Evolutionary conservation across 2,888 invertebrate species (phyloP).

Genomic region (Plebejus melissa): DNA sequence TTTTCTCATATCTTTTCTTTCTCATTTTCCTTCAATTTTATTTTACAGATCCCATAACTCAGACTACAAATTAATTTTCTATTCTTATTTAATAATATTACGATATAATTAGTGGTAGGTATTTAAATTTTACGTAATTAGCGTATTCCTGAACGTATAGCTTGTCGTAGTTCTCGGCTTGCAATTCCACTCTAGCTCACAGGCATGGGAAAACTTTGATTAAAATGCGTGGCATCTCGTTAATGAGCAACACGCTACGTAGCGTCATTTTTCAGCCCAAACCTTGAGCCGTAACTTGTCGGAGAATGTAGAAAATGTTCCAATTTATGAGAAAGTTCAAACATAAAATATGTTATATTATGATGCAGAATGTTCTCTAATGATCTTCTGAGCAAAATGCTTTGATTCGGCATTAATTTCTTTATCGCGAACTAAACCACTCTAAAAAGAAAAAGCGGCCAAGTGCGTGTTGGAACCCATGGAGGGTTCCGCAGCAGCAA

Average conservation of each 20-base stretch:
- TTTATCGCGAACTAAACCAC: too few relatives aligned
- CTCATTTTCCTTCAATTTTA: background rate
- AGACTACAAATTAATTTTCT: background rate
- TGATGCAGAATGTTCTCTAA: background rate
- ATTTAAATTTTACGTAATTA: background rate
- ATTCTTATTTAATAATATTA: background rate
- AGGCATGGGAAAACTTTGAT: slow-evolving; percentile 17
- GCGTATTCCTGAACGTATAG: background rate
- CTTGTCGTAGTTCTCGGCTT: background rate
- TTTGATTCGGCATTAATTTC: too few relatives aligned
- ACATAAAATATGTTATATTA: background rate
- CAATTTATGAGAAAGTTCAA: background rate
- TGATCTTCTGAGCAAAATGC: background rate
- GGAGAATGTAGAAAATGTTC: background rate
- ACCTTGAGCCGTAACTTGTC: background rate
- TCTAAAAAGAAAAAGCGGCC: too few relatives aligned
- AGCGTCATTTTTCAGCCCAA: slow-evolving; percentile 4
- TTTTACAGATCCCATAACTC: background rate
- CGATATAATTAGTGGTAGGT: background rate
- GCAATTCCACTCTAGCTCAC: slow-evolving; percentile 6
- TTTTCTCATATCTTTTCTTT: background rate
- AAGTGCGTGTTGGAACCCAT: too few relatives aligned
- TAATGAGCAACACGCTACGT: slow-evolving; percentile 19
- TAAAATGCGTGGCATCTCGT: slow-evolving; percentile 23
- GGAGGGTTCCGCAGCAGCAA: too few relatives aligned